Base-by-base conservation (phyloP, 2,888 invertebrate species). In the Lagria hirta region DNA sequence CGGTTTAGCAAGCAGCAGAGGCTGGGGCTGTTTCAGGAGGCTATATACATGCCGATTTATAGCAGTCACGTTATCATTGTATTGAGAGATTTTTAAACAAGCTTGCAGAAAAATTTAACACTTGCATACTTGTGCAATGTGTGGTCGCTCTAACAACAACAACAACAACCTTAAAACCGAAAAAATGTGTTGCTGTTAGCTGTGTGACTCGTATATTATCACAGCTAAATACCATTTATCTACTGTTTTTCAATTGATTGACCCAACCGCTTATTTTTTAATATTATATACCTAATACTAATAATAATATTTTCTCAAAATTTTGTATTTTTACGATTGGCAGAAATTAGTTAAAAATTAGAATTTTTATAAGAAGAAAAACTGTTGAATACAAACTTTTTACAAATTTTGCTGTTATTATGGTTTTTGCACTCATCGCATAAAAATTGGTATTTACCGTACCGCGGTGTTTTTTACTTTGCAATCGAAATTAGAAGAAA, bases 21-120 rank as follows among this genome's bases (percentile, higher is more conserved):
- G 55, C 49, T 54, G 52, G 50, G 50, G 50, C 52, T 52, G 52
- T 43, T 58, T 61, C 57, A 56, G 55, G 56, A 59, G 61, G 54
- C 63, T 61, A 62, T 65, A 63, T 62, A 60, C 55, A 60, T 38
- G 57, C 57, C 61, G 61, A 65, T 65, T 65, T 65, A 65, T 58
- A 48, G 55, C 51, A 55, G 64, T 64, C 65, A 65, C 64, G 65
- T 55, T 63, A 62, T 64, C 65, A 63, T 64, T 65, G 65, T 65
- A 63, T 63, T 62, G 58, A 41, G 32, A 44, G 38, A 49, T 56
- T 61, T 63, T 61, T 60, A 45, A 47, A 43, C 24, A 38, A 32
- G 20, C 22, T 35, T 33, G 27, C 32, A 52, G n/a, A n/a, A 55
- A 53, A 55, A 53, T 51, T 59, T 56, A 55, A 58, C 62, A 58